A percentile compares a stretch with the other conserved stretches of the same genome.
These are phyloP conservation scores for Synanthedon vespiformis DNA, from an alignment of 2,888 invertebrate genomes.

Conservation along the genomic window DNA sequence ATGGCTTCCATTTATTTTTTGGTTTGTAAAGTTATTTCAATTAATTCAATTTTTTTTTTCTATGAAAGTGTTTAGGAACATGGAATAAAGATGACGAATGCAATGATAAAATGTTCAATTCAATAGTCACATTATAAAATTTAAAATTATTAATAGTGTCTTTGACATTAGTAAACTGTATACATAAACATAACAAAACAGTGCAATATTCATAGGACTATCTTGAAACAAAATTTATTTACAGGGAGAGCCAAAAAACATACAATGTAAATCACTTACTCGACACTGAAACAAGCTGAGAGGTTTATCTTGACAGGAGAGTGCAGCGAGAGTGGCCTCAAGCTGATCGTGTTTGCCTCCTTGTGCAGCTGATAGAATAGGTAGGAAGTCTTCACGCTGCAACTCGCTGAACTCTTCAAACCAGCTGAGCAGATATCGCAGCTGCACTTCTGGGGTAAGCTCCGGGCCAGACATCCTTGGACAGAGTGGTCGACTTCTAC, in stretches of 20 bases:
- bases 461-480: constrained; percentile 69
- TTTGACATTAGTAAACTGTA: too few species aligned
- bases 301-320: constrained; percentile 80
- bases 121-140: too few species aligned
- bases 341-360: constrained; percentile 79
- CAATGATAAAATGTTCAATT: too few species aligned
- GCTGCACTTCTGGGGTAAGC: constrained; percentile 77
- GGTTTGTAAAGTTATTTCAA: too few species aligned
- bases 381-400: constrained; percentile 86
- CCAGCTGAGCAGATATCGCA: constrained; percentile 87
- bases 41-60: too few species aligned
- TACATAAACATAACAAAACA: too few species aligned
- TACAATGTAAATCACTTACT: constrained; percentile 60
- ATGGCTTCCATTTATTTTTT: too few species aligned
- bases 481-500: constrained; percentile 28
- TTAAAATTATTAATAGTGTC: too few species aligned
- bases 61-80: too few species aligned
- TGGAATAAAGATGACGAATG: too few species aligned
- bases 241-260: not conserved
- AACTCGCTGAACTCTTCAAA: constrained; percentile 91
- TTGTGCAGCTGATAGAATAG: constrained; percentile 75
- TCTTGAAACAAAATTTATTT: not conserved
- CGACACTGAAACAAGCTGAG: constrained; percentile 87
- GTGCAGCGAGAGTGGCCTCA: constrained; percentile 74
- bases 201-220: not conserved